Conservation (phyloP, 2,113 vertebrate genomes). For the Bubalus kerabau region DNA sequence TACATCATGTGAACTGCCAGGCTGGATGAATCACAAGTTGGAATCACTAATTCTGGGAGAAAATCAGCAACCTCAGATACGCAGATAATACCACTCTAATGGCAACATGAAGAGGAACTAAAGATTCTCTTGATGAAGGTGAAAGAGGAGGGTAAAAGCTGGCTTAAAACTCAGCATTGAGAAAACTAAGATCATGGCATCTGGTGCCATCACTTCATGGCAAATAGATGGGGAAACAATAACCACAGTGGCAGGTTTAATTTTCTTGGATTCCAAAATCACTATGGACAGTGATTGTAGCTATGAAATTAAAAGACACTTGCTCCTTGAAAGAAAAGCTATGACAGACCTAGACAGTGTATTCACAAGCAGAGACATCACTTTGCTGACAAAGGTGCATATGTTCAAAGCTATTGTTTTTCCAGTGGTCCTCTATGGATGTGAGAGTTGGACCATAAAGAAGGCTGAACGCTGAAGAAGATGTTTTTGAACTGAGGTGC, state of each 20-base stretch:
- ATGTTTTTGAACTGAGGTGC: neutral
- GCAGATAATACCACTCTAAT: too few species aligned
- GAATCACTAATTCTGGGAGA: too few species aligned
- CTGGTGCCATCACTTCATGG: neutral
- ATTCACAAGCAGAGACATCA: neutral
- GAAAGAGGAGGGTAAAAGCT: neutral
- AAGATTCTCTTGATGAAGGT: too few species aligned
- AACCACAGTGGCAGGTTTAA: neutral
- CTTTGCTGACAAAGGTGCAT: neutral
- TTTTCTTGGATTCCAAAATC: neutral
- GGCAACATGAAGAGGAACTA: too few species aligned
- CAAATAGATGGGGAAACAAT: neutral
- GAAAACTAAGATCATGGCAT: neutral
- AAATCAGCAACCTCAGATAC: too few species aligned
- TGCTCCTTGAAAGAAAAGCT: neutral
- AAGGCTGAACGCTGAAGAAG: neutral
- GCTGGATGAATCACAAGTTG: too few species aligned
- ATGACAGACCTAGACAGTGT: neutral
- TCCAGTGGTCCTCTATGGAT: neutral
- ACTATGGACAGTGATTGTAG: too few species aligned
- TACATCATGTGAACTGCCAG: too few species aligned
- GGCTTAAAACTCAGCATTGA: neutral
- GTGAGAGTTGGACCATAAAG: neutral
- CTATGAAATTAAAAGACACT: neutral
- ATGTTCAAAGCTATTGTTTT: neutral